Base-by-base conservation (phyloP, 2,888 invertebrate genomes). In the Drosophila maculinotata region DNA sequence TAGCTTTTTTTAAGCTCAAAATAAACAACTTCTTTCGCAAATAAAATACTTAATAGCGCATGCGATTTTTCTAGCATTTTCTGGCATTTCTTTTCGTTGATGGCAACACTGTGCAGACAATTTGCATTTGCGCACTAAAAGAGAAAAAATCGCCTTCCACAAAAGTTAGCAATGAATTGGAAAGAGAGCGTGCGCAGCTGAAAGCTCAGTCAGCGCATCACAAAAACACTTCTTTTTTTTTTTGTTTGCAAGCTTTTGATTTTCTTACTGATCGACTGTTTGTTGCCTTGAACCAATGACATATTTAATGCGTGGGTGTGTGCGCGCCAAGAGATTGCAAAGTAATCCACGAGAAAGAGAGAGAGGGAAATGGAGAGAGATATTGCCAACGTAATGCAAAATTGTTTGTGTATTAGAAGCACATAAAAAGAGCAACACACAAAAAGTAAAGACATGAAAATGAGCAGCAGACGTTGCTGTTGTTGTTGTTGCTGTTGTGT, bases 281-380 rank as follows among this genome's bases (percentile, higher is more conserved):
- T 45, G 36, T 56, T 66, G 84, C 80, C 86, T 81, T 81, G 80
- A 81, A 74, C 80, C 77, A 81, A 73, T 81, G 86, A 74, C 84
- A 81, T 80, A 81, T 69, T 79, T 81, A 51, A 41, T 44, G 70
- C 56, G 73, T 73, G 74, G 74, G 80, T 30, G 72, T 25, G 31
- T 33, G 10, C 30, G 62, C 42, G 53, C 8, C 38, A 58, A 42
- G 52, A 58, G 69, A 58, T 47, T 17, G 25, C 26, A 14, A 8
- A 15, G 25, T 26, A 41, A 41, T 9, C 14, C 25, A 31, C 39
- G 33, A 31, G 41, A 42, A 9, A 6, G 17, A 25, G 25, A 44
- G 42, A 9, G 30, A 20, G 28, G 2, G 41, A 30, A 23, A 39
- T 17, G 17, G 31, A 35, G 28, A 26, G 5, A 38, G 10, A 15